Evolutionary conservation across 1,140 invertebrate species (phyloP).

Genomic region (Drosophila carrolli): DNA sequence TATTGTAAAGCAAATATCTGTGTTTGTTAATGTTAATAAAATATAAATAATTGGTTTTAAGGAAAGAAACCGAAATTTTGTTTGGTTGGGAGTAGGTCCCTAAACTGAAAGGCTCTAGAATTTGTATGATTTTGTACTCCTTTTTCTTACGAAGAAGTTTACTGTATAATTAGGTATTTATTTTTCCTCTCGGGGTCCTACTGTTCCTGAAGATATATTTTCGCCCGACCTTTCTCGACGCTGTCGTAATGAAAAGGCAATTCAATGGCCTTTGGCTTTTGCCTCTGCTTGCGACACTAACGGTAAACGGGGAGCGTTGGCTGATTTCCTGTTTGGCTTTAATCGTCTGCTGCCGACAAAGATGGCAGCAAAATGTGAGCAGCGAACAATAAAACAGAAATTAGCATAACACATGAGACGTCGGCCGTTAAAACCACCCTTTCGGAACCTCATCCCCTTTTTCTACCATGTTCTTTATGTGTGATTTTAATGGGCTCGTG

Average conservation of each 20-base stretch:
- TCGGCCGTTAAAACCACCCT: slow-evolving; percentile 1
- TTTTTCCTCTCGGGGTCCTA: slow-evolving; percentile 3
- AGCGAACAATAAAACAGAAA: slow-evolving; percentile 71
- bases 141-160: too few relatives aligned
- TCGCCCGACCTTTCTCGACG: slow-evolving; percentile 20
- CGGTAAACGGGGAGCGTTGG: slow-evolving; percentile 51
- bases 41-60: too few relatives aligned
- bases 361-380: slow-evolving; percentile 42
- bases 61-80: too few relatives aligned
- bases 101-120: too few relatives aligned
- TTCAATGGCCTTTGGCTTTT: slow-evolving; percentile 76
- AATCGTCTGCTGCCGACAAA: slow-evolving; percentile 42
- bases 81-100: too few relatives aligned
- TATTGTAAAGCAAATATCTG: too few relatives aligned
- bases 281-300: slow-evolving; percentile 45
- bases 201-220: slow-evolving; percentile 25
- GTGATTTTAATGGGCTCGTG: slow-evolving; percentile 71
- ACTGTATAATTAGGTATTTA: slow-evolving; percentile 2
- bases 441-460: background rate
- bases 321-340: slow-evolving; percentile 61
- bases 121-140: too few relatives aligned
- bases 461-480: slow-evolving; percentile 25
- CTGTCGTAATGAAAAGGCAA: slow-evolving; percentile 67
- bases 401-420: slow-evolving; percentile 74
- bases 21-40: too few relatives aligned